phyloP scores from a whole-genome alignment of 2,797 vertebrate genomes.

The Craterocephalus amniculus region DNA sequence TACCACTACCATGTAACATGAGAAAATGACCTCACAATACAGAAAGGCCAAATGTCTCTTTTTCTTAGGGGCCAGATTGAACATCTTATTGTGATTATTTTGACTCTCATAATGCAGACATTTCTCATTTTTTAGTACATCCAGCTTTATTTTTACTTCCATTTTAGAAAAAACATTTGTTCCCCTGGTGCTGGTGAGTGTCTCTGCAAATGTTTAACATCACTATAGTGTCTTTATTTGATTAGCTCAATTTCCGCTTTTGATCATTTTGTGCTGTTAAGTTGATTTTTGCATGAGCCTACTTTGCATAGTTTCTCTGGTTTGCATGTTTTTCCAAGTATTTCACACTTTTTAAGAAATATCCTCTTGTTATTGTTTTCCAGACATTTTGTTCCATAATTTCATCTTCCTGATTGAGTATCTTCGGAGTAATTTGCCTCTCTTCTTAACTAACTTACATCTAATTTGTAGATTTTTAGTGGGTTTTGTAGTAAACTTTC shows the following conservation, averaged over 20 bases:
- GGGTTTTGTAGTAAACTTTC: too few relatives aligned
- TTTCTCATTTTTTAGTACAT: background rate
- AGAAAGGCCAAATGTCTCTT: background rate
- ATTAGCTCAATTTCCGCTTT: background rate
- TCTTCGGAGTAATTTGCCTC: background rate
- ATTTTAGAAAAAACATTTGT: background rate
- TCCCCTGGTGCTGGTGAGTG: too few relatives aligned
- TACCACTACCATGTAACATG: too few relatives aligned
- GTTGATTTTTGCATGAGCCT: too few relatives aligned
- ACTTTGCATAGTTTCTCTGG: too few relatives aligned
- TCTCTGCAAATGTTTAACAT: background rate
- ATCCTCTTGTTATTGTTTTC: background rate
- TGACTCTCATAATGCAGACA: background rate
- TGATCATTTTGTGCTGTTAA: too few relatives aligned
- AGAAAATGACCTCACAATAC: background rate
- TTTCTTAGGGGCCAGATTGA: background rate
- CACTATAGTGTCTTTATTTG: background rate
- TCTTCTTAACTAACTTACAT: too few relatives aligned
- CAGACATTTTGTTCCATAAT: background rate
- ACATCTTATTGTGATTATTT: background rate
- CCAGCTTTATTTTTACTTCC: background rate
- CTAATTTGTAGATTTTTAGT: too few relatives aligned
- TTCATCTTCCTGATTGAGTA: background rate
- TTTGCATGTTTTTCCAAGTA: background rate
- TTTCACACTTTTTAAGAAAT: background rate